phyloP scores from a whole-genome alignment of 1,140 invertebrate genomes.

The Lanistes nyassanus region DNA sequence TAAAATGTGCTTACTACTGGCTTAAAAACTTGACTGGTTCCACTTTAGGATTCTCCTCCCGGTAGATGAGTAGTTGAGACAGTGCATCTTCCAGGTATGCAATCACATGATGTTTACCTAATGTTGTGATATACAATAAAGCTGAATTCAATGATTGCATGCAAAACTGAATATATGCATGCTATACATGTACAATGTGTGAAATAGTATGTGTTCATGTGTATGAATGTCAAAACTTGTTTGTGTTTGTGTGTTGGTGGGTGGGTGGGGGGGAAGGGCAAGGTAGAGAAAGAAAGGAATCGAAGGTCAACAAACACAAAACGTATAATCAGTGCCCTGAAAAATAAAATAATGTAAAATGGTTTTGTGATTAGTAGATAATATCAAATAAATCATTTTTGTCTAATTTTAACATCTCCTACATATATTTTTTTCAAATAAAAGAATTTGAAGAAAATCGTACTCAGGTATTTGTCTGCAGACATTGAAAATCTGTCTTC shows the following conservation, averaged over 20 bases:
- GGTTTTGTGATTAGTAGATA: too few species aligned
- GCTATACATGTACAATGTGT: too few species aligned
- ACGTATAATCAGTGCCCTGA: too few species aligned
- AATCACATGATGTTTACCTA: conserved; percentile 61
- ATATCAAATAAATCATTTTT: too few species aligned
- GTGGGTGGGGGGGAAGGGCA: neutral
- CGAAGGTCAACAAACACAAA: too few species aligned
- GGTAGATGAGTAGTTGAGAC: conserved; percentile 60
- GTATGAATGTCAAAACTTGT: neutral
- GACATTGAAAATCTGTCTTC: conserved; percentile 55
- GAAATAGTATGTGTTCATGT: conserved; percentile 3
- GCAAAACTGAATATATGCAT: neutral
- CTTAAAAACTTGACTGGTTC: conserved; percentile 62
- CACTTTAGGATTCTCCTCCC: conserved; percentile 65
- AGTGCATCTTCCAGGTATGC: conserved; percentile 65
- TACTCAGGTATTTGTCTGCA: conserved; percentile 54
- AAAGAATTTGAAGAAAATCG: neutral
- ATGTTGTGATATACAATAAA: conserved; percentile 28
- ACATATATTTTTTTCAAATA: too few species aligned
- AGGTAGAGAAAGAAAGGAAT: too few species aligned
- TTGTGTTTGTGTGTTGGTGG: conserved; percentile 6
- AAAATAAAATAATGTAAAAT: too few species aligned
- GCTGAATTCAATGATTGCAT: neutral
- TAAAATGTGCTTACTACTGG: conserved; percentile 62
- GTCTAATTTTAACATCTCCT: too few species aligned